Base-by-base conservation (phyloP, 2,113 vertebrate species). In the Diadophis punctatus region DNA sequence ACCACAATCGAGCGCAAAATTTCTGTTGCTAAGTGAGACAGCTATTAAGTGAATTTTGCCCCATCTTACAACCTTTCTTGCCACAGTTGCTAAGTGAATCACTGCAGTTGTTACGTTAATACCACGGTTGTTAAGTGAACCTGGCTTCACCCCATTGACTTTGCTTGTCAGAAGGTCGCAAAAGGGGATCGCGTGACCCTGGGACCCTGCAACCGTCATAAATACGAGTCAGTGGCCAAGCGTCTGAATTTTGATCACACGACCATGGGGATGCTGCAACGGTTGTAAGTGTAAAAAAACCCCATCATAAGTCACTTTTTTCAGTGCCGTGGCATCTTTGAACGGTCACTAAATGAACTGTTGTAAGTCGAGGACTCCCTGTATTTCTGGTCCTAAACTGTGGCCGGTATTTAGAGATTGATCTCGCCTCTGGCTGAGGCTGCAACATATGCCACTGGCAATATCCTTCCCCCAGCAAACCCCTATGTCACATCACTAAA, bases 401-500 rank as follows among this genome's bases (percentile, higher is more conserved):
- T 14, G 52, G 87, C n/a, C 91, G 4, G 46, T 49, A 30, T 86
- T 63, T 51, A 20, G 74, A 90, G 27, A 90, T 63, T 18, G 74
- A 90, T 92, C 74, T 12, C n/a, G 2, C 88, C 88, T 6, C 30
- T 86, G 48, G 91, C 60, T 93, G 91, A 90, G 90, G 94, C 20
- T 88, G 90, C 89, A 93, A 74, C 95, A 92, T 94, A 96, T 95
- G 93, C 95, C 94, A 34, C 92, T 55, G 90, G 60, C 91, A 94
- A 95, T 23, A 88, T 8, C 63, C 90, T 95, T 80, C 34, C 96
- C 95, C 96, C 96, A 94, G 96, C 90, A 94, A 96, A 96, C 94
- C 94, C 92, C 96, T 95, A 95, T 94, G 96, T 96, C 96, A 96
- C 93, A 96, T 97, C 97, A 96, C 97, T 97, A 96, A 98, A 98